phyloP scores from a whole-genome alignment of 2,797 vertebrate species.

The Poeciliopsis infans region DNA sequence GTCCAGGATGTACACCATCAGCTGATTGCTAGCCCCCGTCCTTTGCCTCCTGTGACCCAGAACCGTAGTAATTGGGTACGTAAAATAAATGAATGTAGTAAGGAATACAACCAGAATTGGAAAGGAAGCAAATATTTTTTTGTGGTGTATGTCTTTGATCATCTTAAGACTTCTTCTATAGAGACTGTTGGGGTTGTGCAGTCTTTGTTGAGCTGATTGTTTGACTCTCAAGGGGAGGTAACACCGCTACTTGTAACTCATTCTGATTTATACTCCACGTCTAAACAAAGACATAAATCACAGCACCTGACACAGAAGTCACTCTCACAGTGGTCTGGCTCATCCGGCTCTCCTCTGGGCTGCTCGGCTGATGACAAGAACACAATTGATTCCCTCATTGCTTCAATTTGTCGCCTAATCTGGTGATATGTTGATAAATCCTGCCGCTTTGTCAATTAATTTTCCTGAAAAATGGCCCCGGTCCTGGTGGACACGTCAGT shows the following conservation, averaged over 20 bases:
- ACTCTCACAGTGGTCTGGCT: constrained; percentile 75
- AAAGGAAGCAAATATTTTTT: constrained; percentile 12
- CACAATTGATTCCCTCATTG: constrained; percentile 88
- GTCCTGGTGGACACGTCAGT: constrained; percentile 80
- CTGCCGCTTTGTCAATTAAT: constrained; percentile 87
- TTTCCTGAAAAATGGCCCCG: constrained; percentile 83
- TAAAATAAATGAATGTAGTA: not conserved
- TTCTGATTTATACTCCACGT: constrained; percentile 83
- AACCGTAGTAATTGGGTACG: not conserved
- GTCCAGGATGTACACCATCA: not conserved
- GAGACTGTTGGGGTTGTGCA: constrained; percentile 45
- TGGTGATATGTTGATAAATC: constrained; percentile 88
- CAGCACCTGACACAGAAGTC: constrained; percentile 78
- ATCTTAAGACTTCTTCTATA: constrained; percentile 32
- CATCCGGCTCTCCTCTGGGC: constrained; percentile 59
- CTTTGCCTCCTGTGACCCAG: not conserved
- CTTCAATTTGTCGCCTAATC: constrained; percentile 88
- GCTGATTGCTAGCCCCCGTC: not conserved
- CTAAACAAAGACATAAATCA: constrained; percentile 86
- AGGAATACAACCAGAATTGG: not conserved
- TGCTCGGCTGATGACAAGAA: constrained; percentile 71
- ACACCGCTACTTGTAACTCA: constrained; percentile 80
- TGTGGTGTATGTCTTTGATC: constrained; percentile 47
- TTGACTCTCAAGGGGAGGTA: constrained; percentile 67
- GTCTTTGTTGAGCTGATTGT: constrained; percentile 47